Evolutionary conservation across 2,113 vertebrate genomes (phyloP).

Genomic region (Bubo blakistoni): DNA sequence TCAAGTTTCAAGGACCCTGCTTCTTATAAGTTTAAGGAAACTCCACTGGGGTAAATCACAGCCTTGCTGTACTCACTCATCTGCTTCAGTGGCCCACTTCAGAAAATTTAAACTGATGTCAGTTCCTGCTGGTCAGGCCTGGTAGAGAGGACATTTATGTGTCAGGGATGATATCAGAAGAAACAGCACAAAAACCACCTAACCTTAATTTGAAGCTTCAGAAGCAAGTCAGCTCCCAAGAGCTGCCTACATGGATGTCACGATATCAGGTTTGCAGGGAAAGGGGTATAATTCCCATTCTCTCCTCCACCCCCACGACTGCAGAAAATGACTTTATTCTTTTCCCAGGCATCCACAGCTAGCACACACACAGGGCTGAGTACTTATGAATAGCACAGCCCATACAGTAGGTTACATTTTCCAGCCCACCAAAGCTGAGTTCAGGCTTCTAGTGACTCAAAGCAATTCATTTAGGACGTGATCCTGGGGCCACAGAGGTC

Average conservation of each 20-base stretch:
- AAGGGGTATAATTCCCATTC: not conserved
- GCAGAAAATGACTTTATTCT: constrained; percentile 56
- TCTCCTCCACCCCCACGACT: not conserved
- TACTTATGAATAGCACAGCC: not conserved
- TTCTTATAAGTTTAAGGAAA: not conserved
- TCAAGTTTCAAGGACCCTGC: not conserved
- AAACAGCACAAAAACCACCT: not conserved
- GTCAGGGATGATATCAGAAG: not conserved
- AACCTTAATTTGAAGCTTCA: not conserved
- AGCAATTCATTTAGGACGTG: constrained; percentile 22
- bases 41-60: not conserved
- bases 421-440: constrained; percentile 51
- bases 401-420: constrained; percentile 52
- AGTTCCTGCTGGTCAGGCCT: not conserved
- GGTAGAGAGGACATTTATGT: not conserved
- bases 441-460: constrained; percentile 17
- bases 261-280: not conserved
- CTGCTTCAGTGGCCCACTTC: not conserved
- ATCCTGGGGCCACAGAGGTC: not conserved
- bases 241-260: not conserved
- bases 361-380: not conserved
- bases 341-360: constrained; percentile 3
- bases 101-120: not conserved
- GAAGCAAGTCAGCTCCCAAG: not conserved
- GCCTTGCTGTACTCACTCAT: not conserved